Percentiles rank a stretch among this genome's conserved stretches.
Conservation (phyloP, 2,797 vertebrate species). For the Hyperoplus immaculatus region DNA sequence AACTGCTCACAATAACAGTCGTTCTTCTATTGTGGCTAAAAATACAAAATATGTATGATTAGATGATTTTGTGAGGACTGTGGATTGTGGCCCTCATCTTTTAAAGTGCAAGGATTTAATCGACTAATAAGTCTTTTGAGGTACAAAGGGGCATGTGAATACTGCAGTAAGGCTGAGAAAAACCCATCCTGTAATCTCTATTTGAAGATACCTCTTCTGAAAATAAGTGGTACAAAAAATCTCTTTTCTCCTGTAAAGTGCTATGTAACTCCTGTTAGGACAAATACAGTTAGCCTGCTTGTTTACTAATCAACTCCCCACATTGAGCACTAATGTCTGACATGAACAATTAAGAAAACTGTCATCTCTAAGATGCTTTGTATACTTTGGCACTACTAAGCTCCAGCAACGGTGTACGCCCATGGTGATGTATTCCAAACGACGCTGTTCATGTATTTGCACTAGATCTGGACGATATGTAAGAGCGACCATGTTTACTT, state of each 20-base stretch:
- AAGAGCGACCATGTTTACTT: constrained; percentile 60
- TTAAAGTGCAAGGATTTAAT: not conserved
- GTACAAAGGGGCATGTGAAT: too few species aligned
- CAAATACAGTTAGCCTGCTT: not conserved
- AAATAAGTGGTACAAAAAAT: too few species aligned
- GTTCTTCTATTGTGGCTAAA: not conserved
- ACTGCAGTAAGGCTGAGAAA: not conserved
- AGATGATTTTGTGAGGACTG: not conserved
- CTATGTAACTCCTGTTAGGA: not conserved
- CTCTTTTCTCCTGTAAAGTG: not conserved
- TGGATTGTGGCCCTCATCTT: not conserved
- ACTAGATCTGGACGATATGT: constrained; percentile 61
- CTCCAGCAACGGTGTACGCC: constrained; percentile 10
- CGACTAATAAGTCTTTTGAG: not conserved
- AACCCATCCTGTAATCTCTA: not conserved
- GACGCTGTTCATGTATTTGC: constrained; percentile 30
- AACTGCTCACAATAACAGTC: not conserved
- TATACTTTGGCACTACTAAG: constrained; percentile 53
- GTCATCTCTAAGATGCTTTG: constrained; percentile 60
- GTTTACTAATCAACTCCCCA: constrained; percentile 3
- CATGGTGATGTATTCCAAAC: constrained; percentile 33
- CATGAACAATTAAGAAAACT: constrained; percentile 32
- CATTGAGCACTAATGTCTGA: constrained; percentile 9
- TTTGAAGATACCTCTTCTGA: too few species aligned
- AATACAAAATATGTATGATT: not conserved